Percentiles rank a stretch among this genome's conserved stretches.
phyloP scores from a whole-genome alignment of 2,113 vertebrate species.

The Lagopus muta region DNA sequence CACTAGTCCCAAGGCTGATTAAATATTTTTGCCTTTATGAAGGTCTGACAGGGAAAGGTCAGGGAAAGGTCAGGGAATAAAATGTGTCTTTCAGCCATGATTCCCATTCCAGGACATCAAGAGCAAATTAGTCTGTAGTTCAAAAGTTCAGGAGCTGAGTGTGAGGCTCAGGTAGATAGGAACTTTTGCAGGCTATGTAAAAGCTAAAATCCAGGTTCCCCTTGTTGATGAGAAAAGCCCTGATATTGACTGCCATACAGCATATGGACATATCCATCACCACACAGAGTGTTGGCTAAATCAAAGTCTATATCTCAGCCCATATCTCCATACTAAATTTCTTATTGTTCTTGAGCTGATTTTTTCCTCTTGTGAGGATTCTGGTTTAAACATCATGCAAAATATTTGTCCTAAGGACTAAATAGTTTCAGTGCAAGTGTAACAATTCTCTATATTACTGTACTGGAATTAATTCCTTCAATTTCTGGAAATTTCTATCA shows the following conservation, averaged over 20 bases:
- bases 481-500: not conserved
- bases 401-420: not conserved
- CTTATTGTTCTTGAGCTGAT: not conserved
- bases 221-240: not conserved
- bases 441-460: not conserved
- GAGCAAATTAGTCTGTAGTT: not conserved
- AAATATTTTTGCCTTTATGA: not conserved
- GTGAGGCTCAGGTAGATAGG: not conserved
- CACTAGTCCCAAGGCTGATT: not conserved
- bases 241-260: not conserved
- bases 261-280: not conserved
- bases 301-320: not conserved
- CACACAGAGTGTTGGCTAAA: not conserved
- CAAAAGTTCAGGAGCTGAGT: not conserved
- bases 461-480: not conserved
- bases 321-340: not conserved
- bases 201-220: not conserved
- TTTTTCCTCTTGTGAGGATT: not conserved
- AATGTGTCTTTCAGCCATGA: not conserved
- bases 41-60: not conserved
- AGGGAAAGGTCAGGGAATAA: not conserved
- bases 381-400: not conserved
- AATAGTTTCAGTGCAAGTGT: not conserved
- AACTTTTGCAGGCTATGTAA: not conserved
- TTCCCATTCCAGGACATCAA: not conserved